A percentile compares a stretch with the other conserved stretches of the same genome.
phyloP scores from a whole-genome alignment of 2,113 vertebrate species.

The sheep (Ovis aries) region ARS-UI_Ramb_v3.0 NC_056072.1:43981001-43981500 shows the following conservation, averaged over 20 bases:
- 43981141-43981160: not conserved
- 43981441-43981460: not conserved
- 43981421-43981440: too few species aligned
- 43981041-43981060: not conserved
- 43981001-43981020: not conserved
- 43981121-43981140: not conserved
- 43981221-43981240: not conserved
- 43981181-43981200: not conserved
- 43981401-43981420: too few species aligned
- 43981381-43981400: too few species aligned
- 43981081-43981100: not conserved
- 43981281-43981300: too few species aligned
- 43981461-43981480: not conserved
- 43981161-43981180: not conserved
- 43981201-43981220: not conserved
- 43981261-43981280: too few species aligned
- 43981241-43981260: too few species aligned
- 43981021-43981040: not conserved
- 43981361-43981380: too few species aligned
- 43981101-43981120: not conserved
- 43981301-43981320: too few species aligned
- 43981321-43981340: too few species aligned
- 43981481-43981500: not conserved
- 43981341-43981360: too few species aligned
- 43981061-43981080: not conserved